phyloP scores from a whole-genome alignment of 2,888 invertebrate species.

The Scrobipalpa atriplicella region DNA sequence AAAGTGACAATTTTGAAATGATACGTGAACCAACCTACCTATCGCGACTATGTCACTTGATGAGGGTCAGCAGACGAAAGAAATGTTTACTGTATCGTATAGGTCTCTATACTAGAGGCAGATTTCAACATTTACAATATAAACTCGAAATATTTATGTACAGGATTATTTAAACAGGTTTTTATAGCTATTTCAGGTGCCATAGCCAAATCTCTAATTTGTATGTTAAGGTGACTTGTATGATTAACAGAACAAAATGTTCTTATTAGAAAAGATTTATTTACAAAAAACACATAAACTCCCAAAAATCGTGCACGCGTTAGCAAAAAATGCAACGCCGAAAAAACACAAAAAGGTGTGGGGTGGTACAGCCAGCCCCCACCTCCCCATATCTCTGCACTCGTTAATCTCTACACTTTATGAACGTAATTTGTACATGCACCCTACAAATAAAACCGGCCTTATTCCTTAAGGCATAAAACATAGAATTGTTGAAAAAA shows the following conservation, averaged over 20 bases:
- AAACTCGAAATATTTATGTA: no score
- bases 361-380: slow-evolving; percentile 65
- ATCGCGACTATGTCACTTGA: slow-evolving; percentile 39
- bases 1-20: slow-evolving; percentile 5
- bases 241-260: neutral
- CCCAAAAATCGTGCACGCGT: slow-evolving; percentile 57
- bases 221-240: no score
- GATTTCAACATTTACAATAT: no score
- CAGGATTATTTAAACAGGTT: no score
- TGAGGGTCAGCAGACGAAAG: slow-evolving; percentile 46
- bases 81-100: neutral
- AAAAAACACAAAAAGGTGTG: slow-evolving; percentile 69
- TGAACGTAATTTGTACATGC: slow-evolving; percentile 66
- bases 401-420: slow-evolving; percentile 75
- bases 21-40: no score
- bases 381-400: slow-evolving; percentile 75
- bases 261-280: slow-evolving; percentile 10
- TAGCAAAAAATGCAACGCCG: slow-evolving; percentile 73
- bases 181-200: no score
- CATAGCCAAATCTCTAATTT: no score
- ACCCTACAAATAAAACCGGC: slow-evolving; percentile 39
- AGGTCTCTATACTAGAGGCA: no score
- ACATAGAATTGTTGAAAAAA: slow-evolving; percentile 42
- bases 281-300: slow-evolving; percentile 51
- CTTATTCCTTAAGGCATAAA: slow-evolving; percentile 41